A percentile compares a stretch with the other conserved stretches of the same genome.
Conservation (phyloP, 2,888 invertebrate genomes). For the Cryptus viduatorius region DNA sequence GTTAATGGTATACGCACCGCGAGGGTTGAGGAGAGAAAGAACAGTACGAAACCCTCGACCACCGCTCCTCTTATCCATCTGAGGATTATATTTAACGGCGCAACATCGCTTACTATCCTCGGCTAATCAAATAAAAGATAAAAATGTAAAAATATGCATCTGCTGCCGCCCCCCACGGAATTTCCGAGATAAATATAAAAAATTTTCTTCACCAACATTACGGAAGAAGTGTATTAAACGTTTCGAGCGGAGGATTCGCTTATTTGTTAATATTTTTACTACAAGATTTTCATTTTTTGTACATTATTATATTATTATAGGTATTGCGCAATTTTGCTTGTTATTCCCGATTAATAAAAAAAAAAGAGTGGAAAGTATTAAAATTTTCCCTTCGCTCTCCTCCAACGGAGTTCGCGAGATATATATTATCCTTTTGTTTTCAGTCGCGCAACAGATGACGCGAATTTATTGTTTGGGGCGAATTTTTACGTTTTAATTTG, state of each 20-base stretch:
- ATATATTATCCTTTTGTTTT: too few relatives aligned
- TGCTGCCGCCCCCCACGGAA: neutral
- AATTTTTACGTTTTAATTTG: too few relatives aligned
- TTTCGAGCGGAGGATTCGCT: neutral
- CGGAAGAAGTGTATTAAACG: neutral
- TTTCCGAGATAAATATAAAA: neutral
- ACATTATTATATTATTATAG: too few relatives aligned
- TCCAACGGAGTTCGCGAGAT: too few relatives aligned
- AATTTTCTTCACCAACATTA: neutral
- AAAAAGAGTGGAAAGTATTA: too few relatives aligned
- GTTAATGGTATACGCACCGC: constrained; percentile 17
- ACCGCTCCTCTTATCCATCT: neutral
- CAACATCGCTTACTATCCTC: neutral
- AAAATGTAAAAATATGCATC: neutral
- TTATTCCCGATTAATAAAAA: too few relatives aligned
- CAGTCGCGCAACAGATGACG: too few relatives aligned
- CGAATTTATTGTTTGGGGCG: too few relatives aligned
- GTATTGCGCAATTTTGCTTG: too few relatives aligned
- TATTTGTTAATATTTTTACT: neutral
- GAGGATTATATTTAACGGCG: constrained; percentile 2
- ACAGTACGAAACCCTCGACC: neutral
- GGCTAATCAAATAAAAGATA: constrained; percentile 9
- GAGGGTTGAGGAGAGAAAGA: neutral
- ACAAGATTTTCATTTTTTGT: too few relatives aligned
- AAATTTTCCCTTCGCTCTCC: too few relatives aligned